A percentile compares a stretch with the other conserved stretches of the same genome.
phyloP scores from a whole-genome alignment of 2,888 invertebrate species.

The Sarcophaga subvicina region DNA sequence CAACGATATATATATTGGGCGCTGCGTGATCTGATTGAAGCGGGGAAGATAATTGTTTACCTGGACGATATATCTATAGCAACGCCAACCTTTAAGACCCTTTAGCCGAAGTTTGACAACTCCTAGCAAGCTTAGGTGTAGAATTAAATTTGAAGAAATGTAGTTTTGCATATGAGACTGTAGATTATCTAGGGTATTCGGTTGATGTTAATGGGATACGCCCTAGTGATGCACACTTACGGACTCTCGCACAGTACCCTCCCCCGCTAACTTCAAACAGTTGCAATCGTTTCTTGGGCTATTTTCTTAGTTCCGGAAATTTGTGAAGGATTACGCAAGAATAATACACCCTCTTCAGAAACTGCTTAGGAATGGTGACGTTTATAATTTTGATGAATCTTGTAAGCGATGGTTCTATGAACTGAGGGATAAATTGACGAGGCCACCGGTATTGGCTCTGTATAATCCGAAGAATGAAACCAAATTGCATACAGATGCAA shows the following conservation, averaged over 20 bases:
- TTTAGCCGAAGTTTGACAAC: constrained; percentile 6
- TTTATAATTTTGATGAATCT: constrained; percentile 28
- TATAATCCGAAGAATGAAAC: constrained; percentile 72
- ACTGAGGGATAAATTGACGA: constrained; percentile 36
- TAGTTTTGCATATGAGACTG: constrained; percentile 1
- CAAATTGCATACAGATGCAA: constrained; percentile 75
- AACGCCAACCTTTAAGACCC: neutral
- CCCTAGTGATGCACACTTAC: constrained; percentile 18
- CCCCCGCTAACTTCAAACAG: constrained; percentile 21
- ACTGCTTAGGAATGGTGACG: constrained; percentile 28
- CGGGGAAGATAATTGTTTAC: constrained; percentile 32
- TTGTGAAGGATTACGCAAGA: constrained; percentile 30
- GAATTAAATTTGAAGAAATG: constrained; percentile 27
- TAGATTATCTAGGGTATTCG: constrained; percentile 35
- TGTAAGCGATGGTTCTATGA: constrained; percentile 31
- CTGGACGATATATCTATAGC: constrained; percentile 32
- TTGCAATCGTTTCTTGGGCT: constrained; percentile 58
- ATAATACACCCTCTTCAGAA: constrained; percentile 55
- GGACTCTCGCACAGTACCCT: constrained; percentile 26
- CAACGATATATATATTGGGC: constrained; percentile 18
- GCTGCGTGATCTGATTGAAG: constrained; percentile 32
- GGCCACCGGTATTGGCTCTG: constrained; percentile 71
- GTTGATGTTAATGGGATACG: constrained; percentile 29
- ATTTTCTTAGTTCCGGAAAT: constrained; percentile 54
- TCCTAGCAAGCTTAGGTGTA: constrained; percentile 1